Evolutionary conservation across 1,140 invertebrate species (phyloP).

Genomic region (Heliothis virescens): DNA sequence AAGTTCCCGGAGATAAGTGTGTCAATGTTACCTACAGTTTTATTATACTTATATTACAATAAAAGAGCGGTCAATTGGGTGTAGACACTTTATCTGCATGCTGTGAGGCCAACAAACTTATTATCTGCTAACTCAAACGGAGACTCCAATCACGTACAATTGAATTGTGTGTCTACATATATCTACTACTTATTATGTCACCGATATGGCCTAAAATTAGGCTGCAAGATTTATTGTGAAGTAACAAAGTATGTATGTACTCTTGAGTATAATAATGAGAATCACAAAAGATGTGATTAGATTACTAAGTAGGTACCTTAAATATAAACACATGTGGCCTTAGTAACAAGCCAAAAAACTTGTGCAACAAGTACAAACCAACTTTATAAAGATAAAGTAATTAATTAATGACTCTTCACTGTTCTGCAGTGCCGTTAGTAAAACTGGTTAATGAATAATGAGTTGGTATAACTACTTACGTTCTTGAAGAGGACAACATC

Average conservation of each 20-base stretch:
- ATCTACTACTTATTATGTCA: background rate
- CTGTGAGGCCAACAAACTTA: conserved; percentile 40
- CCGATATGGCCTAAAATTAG: background rate
- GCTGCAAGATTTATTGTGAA: background rate
- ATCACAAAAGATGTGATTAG: background rate
- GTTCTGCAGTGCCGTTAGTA: background rate
- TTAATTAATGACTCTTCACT: background rate
- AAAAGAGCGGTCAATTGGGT: background rate
- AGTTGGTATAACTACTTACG: conserved; percentile 85
- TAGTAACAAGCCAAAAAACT: background rate
- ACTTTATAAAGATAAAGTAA: background rate
- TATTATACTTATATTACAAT: background rate
- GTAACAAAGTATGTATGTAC: background rate
- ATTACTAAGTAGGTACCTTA: background rate
- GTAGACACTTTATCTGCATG: conserved; percentile 11
- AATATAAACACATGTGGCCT: background rate
- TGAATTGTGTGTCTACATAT: background rate
- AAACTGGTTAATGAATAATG: background rate
- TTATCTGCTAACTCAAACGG: conserved; percentile 27
- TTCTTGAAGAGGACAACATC: conserved; percentile 96
- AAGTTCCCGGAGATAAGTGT: background rate
- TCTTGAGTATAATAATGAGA: background rate
- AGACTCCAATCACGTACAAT: conserved; percentile 11
- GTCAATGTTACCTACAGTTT: background rate
- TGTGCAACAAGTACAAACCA: background rate